Evolutionary conservation across 2,113 vertebrate genomes (phyloP).

Genomic region (Hipposideros armiger): DNA sequence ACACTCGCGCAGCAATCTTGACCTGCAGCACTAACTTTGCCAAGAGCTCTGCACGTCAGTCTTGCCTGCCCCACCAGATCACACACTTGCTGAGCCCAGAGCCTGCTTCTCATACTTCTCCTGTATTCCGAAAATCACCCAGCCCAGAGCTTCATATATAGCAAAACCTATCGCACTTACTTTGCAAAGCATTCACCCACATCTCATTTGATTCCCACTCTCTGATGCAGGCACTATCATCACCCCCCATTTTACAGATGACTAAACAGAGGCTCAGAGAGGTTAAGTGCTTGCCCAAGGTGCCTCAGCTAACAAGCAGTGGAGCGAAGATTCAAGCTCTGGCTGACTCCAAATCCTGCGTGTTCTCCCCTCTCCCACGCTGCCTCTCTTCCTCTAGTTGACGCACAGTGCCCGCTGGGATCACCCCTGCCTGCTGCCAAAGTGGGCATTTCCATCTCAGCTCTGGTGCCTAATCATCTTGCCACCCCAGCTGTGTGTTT

Average conservation of each 20-base stretch:
- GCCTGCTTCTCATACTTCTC: background rate
- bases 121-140: background rate
- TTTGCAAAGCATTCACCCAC: background rate
- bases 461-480: background rate
- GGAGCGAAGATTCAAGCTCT: background rate
- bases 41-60: background rate
- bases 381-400: background rate
- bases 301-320: background rate
- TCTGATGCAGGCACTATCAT: background rate
- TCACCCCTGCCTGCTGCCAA: background rate
- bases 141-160: background rate
- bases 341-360: background rate
- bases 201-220: background rate
- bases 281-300: background rate
- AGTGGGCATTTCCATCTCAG: background rate
- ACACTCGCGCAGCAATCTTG: accelerated
- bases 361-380: background rate
- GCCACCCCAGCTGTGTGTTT: background rate
- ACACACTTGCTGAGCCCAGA: background rate
- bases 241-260: background rate
- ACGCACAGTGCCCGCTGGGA: background rate
- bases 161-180: background rate
- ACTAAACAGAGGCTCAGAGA: background rate
- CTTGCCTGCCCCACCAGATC: background rate
- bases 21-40: background rate